These are phyloP conservation scores for Crocodylus rhombifer DNA, from an alignment of 2,797 vertebrate genomes.

Conservation along the genomic window DNA sequence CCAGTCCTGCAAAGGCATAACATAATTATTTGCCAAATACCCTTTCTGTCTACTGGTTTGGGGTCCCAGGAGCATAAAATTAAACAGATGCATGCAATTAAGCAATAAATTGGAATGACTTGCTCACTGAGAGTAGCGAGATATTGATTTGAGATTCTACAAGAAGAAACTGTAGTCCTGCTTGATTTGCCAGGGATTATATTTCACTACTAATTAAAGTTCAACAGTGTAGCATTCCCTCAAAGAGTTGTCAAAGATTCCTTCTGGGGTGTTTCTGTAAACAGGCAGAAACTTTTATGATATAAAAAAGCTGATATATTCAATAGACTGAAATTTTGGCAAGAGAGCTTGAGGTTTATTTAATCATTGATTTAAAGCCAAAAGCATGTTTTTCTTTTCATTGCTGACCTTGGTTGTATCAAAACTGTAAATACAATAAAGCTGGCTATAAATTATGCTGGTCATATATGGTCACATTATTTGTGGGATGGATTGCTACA, in stretches of 20 bases:
- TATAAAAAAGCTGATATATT: conserved; percentile 24
- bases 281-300: neutral
- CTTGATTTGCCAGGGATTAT: conserved; percentile 48
- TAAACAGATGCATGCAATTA: conserved; percentile 36
- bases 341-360: neutral
- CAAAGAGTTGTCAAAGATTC: neutral
- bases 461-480: conserved; percentile 20
- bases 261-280: neutral
- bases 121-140: neutral
- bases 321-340: conserved; percentile 21
- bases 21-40: neutral
- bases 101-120: conserved; percentile 42
- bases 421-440: conserved; percentile 55
- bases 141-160: conserved; percentile 32
- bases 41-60: neutral
- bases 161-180: conserved; percentile 45
- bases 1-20: neutral
- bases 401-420: conserved; percentile 39
- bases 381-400: conserved; percentile 9
- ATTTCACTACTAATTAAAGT: conserved; percentile 66
- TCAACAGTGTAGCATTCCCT: conserved; percentile 5
- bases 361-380: conserved; percentile 47
- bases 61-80: conserved; percentile 13
- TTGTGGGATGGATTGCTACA: conserved; percentile 58
- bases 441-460: conserved; percentile 42